phyloP scores from a whole-genome alignment of 2,797 vertebrate genomes.

The Pipistrellus pipistrellus region DNA sequence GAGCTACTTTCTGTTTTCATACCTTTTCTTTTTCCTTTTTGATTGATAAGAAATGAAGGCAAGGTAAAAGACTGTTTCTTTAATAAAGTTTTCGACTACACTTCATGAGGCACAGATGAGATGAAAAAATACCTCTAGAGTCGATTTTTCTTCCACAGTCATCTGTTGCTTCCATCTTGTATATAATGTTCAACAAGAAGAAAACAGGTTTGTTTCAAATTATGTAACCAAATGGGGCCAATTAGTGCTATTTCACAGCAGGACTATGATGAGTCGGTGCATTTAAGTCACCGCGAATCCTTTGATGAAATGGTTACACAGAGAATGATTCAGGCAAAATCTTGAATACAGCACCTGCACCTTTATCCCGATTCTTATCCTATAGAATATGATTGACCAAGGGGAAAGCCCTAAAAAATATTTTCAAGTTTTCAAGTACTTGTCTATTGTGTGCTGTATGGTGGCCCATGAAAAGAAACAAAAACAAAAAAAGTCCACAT shows the following conservation, averaged over 20 bases:
- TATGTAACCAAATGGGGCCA: background rate
- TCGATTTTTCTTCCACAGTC: background rate
- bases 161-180: background rate
- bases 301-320: conserved; percentile 37
- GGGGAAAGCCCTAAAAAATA: background rate
- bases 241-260: background rate
- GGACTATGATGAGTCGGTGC: background rate
- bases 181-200: background rate
- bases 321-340: conserved; percentile 27
- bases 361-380: background rate
- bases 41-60: conserved; percentile 63
- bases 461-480: too few species aligned
- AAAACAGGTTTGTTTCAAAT: conserved; percentile 46
- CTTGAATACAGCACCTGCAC: background rate
- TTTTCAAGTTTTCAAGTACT: background rate
- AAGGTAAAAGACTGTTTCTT: conserved; percentile 58
- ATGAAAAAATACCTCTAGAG: conserved; percentile 13
- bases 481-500: background rate
- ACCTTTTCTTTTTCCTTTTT: background rate
- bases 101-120: conserved; percentile 28
- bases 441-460: background rate
- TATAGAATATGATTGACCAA: background rate
- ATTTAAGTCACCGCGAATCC: background rate
- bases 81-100: conserved; percentile 45
- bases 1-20: conserved; percentile 62